Base-by-base conservation (phyloP, 1,140 invertebrate species). In the Probaryconus sp. region DNA sequence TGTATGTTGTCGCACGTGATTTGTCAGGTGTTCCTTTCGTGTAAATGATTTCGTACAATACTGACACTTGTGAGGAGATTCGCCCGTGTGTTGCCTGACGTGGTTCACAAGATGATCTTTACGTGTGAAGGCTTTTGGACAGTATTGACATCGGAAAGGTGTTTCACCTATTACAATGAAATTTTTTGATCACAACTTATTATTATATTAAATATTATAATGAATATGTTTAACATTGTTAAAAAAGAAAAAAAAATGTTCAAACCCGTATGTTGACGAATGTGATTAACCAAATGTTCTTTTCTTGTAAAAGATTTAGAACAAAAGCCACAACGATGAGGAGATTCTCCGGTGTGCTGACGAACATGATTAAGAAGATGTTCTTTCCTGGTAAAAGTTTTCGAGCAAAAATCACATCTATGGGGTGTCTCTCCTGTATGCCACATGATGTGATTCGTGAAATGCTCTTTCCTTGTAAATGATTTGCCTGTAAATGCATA, bases 401-500 rank as follows among this genome's bases (percentile, higher is more conserved):
- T 95, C 26, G 93, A 93, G 83, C 93, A 94, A 83, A 94, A 94
- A 85, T 94, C 93, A 82, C 94, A 95, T 35, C 93, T 91, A 85
- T 94, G 93, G n/a, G 93, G 94, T 37, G 94, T 95, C 85, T 96
- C 94, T 61, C 95, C 94, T 68, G 93, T 94, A 82, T 95, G 93
- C 92, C 93, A 94, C 90, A 94, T 90, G 85, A 94, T 93, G 89
- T 95, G 93, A 89, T 94, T 94, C 90, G 92, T 94, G 88, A 94
- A 93, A 84, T 94, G 93, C 88, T 94, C 93, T 88, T 94, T 94
- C 81, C 94, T 91, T 42, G 94, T 95, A 85, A 96, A 96, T 31
- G 93, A 93, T 88, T 96, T 96, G 69, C 86, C 86, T 88, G 71
- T 47, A 72, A 76, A 63, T n/a, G n/a, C n/a, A n/a, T n/a, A n/a